Percentiles rank a stretch among this genome's conserved stretches.
Conservation (phyloP, 2,113 vertebrate genomes). For the Puffinus mauretanicus region DNA sequence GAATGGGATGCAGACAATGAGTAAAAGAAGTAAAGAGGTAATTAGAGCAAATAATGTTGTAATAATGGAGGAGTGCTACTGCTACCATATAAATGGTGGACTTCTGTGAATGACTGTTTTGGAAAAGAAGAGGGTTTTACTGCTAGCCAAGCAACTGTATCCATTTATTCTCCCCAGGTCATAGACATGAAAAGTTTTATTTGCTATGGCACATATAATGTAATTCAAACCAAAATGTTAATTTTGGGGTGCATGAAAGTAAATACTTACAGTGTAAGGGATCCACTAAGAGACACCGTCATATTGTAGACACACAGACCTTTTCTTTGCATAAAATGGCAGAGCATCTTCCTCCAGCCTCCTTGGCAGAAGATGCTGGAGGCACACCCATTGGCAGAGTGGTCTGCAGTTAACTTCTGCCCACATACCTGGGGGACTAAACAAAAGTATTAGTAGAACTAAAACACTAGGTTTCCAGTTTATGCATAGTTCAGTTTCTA, state of each 20-base stretch:
- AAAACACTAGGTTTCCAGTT: not conserved
- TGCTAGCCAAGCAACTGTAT: not conserved
- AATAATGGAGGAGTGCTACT: not conserved
- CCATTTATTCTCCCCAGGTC: not conserved
- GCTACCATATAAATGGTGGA: not conserved
- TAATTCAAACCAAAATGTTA: not conserved
- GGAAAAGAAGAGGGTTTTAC: not conserved
- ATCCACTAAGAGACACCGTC: too few species aligned
- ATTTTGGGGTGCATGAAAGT: not conserved
- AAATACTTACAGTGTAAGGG: not conserved
- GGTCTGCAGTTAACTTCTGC: not conserved
- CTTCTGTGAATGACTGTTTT: not conserved
- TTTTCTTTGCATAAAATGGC: not conserved
- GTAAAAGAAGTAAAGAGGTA: not conserved
- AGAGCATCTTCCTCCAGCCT: not conserved
- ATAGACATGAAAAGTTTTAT: not conserved
- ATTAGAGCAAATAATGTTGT: not conserved
- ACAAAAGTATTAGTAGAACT: not conserved
- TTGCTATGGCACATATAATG: not conserved
- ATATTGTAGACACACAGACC: not conserved
- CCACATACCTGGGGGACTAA: not conserved
- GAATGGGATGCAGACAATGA: not conserved
- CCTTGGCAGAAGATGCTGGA: not conserved
- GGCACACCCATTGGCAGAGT: not conserved
- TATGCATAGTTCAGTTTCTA: not conserved